Percentiles rank a stretch among this genome's conserved stretches.
Evolutionary conservation across 2,113 vertebrate species (phyloP).

Genomic region (Chionodraco myersi): DNA sequence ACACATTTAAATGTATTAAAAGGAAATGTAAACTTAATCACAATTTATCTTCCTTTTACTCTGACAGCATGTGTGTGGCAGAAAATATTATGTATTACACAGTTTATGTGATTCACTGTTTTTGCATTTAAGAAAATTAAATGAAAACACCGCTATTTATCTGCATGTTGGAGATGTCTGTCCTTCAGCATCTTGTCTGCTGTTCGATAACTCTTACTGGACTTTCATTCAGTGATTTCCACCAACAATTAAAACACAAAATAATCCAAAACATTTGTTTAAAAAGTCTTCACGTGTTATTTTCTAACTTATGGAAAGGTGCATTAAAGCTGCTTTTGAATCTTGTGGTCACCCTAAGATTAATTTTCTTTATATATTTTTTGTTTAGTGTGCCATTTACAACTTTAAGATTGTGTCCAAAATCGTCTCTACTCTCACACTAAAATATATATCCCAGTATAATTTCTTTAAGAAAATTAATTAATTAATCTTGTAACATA

Average conservation of each 20-base stretch:
- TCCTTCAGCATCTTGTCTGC: conserved; percentile 1
- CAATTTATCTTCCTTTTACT: conserved; percentile 18
- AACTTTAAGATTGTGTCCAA: neutral
- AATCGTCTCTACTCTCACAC: neutral
- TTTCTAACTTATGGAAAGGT: neutral
- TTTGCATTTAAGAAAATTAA: conserved; percentile 45
- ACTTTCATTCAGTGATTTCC: neutral
- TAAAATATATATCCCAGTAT: neutral
- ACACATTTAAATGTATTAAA: conserved; percentile 23
- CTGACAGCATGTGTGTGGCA: conserved; percentile 38
- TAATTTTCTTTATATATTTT: neutral
- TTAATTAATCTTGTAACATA: neutral
- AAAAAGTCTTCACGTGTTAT: neutral
- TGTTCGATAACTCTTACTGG: neutral
- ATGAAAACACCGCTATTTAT: conserved; percentile 27
- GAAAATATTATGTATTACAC: conserved; percentile 22
- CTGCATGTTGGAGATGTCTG: conserved; percentile 10
- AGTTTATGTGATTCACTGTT: conserved; percentile 29
- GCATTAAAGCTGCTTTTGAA: neutral
- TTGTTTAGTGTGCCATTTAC: neutral
- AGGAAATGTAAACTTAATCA: conserved; percentile 23
- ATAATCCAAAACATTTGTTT: neutral
- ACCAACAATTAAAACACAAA: neutral
- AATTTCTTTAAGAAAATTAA: neutral
- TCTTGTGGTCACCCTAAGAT: neutral